Conservation (phyloP, 2,797 vertebrate genomes). For the Sorex maritimensis region DNA sequence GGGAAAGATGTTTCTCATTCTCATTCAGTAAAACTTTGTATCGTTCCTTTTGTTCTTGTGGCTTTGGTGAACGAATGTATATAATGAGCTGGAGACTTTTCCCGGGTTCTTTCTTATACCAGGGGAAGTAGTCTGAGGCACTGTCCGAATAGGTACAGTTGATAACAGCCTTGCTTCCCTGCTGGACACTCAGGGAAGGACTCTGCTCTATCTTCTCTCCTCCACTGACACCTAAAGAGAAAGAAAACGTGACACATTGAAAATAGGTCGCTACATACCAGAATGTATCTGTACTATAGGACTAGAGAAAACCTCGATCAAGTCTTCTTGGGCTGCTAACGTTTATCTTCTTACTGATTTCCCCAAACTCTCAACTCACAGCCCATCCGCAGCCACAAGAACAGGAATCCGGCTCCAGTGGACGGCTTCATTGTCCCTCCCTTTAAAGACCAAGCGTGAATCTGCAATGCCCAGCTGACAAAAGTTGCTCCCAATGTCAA, state of each 20-base stretch:
- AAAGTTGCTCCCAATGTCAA: not conserved
- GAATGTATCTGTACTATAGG: not conserved
- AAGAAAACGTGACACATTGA: not conserved
- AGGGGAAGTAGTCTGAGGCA: not conserved
- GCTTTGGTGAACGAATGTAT: not conserved
- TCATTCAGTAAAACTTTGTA: not conserved
- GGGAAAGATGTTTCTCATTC: constrained; percentile 2
- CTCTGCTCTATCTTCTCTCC: constrained; percentile 16
- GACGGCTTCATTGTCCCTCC: constrained; percentile 25
- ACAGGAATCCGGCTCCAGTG: not conserved
- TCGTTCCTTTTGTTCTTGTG: fast-evolving
- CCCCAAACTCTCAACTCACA: constrained; percentile 60
- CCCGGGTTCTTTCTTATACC: constrained; percentile 69
- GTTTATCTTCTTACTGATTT: not conserved
- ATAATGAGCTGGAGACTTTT: not conserved
- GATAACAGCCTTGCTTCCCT: constrained; percentile 14
- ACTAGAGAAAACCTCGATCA: not conserved
- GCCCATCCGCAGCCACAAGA: constrained; percentile 42
- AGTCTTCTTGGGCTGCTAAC: not conserved
- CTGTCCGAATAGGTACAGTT: constrained; percentile 55
- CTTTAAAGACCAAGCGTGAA: not conserved
- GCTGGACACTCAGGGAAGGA: constrained; percentile 19
- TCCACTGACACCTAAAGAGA: not conserved
- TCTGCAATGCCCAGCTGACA: not conserved
- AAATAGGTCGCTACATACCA: not conserved